Evolutionary conservation across 1,140 invertebrate species (phyloP).

Genomic region (Gryllus bimaculatus): DNA sequence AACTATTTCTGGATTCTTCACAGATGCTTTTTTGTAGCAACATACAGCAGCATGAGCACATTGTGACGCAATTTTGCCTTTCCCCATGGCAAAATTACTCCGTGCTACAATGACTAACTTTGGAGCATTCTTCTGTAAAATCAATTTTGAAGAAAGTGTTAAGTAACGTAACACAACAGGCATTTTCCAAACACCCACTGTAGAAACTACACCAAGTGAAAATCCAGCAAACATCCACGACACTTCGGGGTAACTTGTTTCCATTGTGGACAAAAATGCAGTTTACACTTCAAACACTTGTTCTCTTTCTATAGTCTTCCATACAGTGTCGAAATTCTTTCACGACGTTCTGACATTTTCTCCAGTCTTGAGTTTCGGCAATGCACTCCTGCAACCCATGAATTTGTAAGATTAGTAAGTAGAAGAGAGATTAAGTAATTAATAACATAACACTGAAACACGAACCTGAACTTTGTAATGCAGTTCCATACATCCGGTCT

Average conservation of each 20-base stretch:
- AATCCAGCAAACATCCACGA: neutral
- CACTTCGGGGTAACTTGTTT: neutral
- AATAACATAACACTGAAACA: neutral
- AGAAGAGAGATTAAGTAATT: neutral
- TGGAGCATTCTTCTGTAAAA: conserved; percentile 20
- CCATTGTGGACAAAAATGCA: neutral
- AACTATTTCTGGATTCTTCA: conserved; percentile 50
- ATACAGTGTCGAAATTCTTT: conserved; percentile 72
- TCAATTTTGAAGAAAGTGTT: neutral
- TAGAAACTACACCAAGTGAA: neutral
- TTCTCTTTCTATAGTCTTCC: conserved; percentile 39
- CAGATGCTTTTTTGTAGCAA: conserved; percentile 60
- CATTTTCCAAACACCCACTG: neutral
- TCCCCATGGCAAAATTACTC: conserved; percentile 87
- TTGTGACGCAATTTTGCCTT: conserved; percentile 89
- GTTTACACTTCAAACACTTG: neutral
- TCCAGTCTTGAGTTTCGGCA: conserved; percentile 78
- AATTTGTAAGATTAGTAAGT: neutral
- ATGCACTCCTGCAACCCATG: conserved; percentile 67
- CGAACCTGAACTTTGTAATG: conserved; percentile 76
- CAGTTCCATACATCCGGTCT: conserved; percentile 76
- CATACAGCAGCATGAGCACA: conserved; percentile 82
- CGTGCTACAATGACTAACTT: conserved; percentile 82
- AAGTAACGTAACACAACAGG: neutral
- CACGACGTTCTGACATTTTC: conserved; percentile 75